Percentiles rank a stretch among this genome's conserved stretches.
These are phyloP conservation scores for Pseudorhiza aurosa DNA, from an alignment of 30 jellyfish, hydroid and myxozoan species.

Conservation along the genomic window DNA sequence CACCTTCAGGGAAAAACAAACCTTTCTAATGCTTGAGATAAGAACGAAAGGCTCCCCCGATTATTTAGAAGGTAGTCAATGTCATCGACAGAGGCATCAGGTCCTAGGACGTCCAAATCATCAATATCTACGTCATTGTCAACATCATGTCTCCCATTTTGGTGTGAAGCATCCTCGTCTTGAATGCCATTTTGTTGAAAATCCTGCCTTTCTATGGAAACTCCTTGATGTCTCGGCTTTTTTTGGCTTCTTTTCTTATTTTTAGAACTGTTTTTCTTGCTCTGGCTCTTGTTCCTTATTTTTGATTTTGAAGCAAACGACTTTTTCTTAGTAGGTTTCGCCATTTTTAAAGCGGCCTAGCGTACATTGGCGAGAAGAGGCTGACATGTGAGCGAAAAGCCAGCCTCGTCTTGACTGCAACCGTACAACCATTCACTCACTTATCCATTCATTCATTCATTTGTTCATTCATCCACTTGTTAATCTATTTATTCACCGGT, in stretches of 20 bases:
- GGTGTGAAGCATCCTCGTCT: background rate
- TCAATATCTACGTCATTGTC: background rate
- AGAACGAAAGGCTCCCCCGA: conserved; percentile 16
- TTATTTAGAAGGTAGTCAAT: conserved; percentile 48
- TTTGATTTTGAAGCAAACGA: conserved; percentile 40
- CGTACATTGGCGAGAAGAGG: background rate
- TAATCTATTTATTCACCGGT: no score
- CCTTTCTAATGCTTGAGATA: conserved; percentile 35
- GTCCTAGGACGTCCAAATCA: conserved; percentile 15
- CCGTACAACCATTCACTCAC: no score
- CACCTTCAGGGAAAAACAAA: background rate
- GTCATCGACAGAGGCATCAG: conserved; percentile 60
- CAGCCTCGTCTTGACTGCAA: background rate
- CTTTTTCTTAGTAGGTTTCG: conserved; percentile 24
- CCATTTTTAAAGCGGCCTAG: conserved; percentile 14
- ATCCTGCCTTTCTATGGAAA: conserved; percentile 22
- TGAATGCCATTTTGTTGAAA: background rate
- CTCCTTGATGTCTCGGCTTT: conserved; percentile 22
- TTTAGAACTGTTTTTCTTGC: conserved; percentile 26
- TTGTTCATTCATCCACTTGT: no score
- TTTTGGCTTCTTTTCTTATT: conserved; percentile 7
- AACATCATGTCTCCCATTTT: background rate
- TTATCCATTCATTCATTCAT: no score
- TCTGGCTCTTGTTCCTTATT: conserved; percentile 41
- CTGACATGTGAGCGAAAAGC: background rate